Evolutionary conservation across 1,140 invertebrate genomes (phyloP).

Genomic region (Drosophila cardini): DNA sequence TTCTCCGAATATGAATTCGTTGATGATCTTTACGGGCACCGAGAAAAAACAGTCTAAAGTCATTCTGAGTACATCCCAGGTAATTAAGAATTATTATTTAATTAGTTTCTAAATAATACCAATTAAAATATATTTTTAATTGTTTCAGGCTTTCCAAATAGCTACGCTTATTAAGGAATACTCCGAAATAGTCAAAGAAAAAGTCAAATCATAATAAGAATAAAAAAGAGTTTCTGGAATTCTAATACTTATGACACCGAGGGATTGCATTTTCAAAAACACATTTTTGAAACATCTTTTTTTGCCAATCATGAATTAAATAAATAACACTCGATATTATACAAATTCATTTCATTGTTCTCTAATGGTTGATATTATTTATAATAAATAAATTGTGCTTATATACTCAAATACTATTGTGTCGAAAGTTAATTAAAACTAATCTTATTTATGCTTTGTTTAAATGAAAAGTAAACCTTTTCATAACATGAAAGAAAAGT

Average conservation of each 20-base stretch:
- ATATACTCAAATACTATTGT: background rate
- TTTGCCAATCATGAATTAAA: background rate
- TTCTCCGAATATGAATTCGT: slow-evolving; percentile 93
- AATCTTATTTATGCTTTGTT: no score
- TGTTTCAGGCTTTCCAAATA: slow-evolving; percentile 94
- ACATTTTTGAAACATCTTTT: background rate
- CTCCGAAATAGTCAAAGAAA: slow-evolving; percentile 88
- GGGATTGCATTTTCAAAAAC: background rate
- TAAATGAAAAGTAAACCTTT: no score
- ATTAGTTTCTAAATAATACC: slow-evolving; percentile 1
- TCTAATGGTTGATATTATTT: background rate
- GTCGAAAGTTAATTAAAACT: background rate
- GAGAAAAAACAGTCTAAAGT: slow-evolving; percentile 96
- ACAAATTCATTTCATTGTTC: background rate
- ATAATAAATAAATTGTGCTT: background rate
- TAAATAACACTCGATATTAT: background rate
- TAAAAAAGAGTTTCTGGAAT: background rate
- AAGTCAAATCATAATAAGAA: slow-evolving; percentile 6
- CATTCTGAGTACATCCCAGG: slow-evolving; percentile 94
- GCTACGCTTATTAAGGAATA: slow-evolving; percentile 97
- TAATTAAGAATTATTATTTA: slow-evolving; percentile 74
- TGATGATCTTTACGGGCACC: slow-evolving; percentile 95
- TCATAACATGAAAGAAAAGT: no score
- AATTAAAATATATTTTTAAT: slow-evolving; percentile 7
- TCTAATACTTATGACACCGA: background rate